phyloP scores from a whole-genome alignment of 2,797 vertebrate genomes.

The Morus bassanus region DNA sequence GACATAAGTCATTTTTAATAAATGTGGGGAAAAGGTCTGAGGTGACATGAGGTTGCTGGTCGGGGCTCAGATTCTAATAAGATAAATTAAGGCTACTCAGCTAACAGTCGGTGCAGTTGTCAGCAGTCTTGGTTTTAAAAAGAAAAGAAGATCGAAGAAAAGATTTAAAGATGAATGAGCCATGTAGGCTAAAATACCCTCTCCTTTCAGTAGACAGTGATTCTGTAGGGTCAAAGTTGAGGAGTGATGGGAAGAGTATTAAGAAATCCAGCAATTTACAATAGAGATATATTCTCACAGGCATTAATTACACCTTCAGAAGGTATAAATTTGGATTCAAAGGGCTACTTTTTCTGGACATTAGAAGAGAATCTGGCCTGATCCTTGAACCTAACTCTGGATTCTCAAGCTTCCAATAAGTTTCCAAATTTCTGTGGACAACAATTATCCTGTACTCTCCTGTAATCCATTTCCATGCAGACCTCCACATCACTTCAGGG shows the following conservation, averaged over 20 bases:
- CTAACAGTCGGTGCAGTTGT: slow-evolving; percentile 27
- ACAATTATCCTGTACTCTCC: neutral
- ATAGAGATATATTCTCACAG: slow-evolving; percentile 58
- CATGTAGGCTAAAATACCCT: too few species aligned
- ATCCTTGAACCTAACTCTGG: neutral
- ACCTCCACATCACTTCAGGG: neutral
- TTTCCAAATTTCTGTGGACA: neutral
- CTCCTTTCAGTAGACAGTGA: slow-evolving; percentile 8
- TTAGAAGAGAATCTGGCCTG: neutral
- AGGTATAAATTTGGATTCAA: slow-evolving; percentile 12
- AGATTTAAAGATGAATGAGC: slow-evolving; percentile 61
- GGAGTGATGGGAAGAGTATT: slow-evolving; percentile 66
- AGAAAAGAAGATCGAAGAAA: slow-evolving; percentile 49
- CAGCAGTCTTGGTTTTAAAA: slow-evolving; percentile 59
- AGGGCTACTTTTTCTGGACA: neutral
- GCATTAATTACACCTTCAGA: slow-evolving; percentile 61
- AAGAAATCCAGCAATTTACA: slow-evolving; percentile 71
- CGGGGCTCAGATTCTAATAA: slow-evolving; percentile 36
- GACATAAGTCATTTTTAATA: slow-evolving; percentile 54
- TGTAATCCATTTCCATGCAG: neutral
- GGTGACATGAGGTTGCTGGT: slow-evolving; percentile 42
- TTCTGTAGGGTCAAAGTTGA: slow-evolving; percentile 63
- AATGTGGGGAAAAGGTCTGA: slow-evolving; percentile 41
- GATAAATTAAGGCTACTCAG: slow-evolving; percentile 59
- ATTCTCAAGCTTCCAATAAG: neutral